Evolutionary conservation across 1,140 invertebrate genomes (phyloP).

Genomic region (Eufriesea mexicana): DNA sequence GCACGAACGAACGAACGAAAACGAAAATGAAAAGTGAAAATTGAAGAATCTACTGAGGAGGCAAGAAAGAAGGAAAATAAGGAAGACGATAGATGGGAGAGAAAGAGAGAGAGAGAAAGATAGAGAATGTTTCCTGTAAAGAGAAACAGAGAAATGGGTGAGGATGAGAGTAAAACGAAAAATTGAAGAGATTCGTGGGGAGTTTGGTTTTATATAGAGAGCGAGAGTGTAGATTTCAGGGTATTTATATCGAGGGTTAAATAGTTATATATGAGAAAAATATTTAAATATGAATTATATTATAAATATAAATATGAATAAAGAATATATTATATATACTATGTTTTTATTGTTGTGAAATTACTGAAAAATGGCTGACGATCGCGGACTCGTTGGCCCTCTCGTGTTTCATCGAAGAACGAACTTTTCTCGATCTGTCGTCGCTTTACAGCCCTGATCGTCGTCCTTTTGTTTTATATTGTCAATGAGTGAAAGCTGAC

Average conservation of each 20-base stretch:
- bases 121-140: constrained; percentile 17
- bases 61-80: not conserved
- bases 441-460: not conserved
- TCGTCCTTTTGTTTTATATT: not conserved
- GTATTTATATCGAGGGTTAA: constrained; percentile 71
- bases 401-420: constrained; percentile 44
- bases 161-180: not conserved
- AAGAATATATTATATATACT: constrained; percentile 59
- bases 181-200: not conserved
- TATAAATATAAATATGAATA: constrained; percentile 46
- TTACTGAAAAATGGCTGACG: constrained; percentile 38
- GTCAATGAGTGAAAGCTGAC: not conserved
- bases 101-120: too few relatives aligned
- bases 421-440: not conserved
- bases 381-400: constrained; percentile 7
- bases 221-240: constrained; percentile 69
- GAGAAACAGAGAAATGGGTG: not conserved
- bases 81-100: too few relatives aligned
- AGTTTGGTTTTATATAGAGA: constrained; percentile 54
- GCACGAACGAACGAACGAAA: not conserved
- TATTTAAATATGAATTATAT: constrained; percentile 68
- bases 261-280: constrained; percentile 65
- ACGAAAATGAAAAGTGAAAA: not conserved
- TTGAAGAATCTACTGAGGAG: not conserved
- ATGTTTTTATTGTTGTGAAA: constrained; percentile 68